Base-by-base conservation (phyloP, 2,797 vertebrate genomes). In the Characodon lateralis region DNA sequence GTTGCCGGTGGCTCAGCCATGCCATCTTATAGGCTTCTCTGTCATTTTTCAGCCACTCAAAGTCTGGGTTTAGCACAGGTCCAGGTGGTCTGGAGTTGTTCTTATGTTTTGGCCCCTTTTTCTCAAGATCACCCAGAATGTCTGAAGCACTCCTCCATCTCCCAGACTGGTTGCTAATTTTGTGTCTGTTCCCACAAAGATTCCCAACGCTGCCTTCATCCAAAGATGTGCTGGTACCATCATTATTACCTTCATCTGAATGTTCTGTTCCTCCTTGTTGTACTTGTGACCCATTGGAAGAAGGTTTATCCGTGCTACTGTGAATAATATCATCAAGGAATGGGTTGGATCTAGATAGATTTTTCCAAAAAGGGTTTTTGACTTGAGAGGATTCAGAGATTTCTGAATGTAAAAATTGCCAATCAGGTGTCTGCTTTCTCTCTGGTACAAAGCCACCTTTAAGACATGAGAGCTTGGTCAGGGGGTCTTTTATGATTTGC, bases 1-100 rank as follows among this genome's bases (percentile, higher is more conserved):
- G 91, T 83, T 99, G 98, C 66, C 97, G 95, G 73, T 98, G 98
- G 92, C 96, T 99, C 88, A 99, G 83, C 98, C 98, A 99, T 80
- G 98, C 98, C 96, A 97, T 96, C 90, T 96, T 99, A 88, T 99
- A 99, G 77, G 98, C 98, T 81, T 99, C 97, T 7, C 97, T 96
- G 79, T 99, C 97, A 77, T 96, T 95, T 72, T 96, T 98, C 73
- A 99, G 91, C 95, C 96, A 96, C 61, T 96, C 95, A 85, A 96
- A 91, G 77, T 98, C 96, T 35, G 96, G 96, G 79, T 92, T 92
- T 77, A 96, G 70, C 79, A 95, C 91, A 9, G 94, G 92, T 46
- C 88, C 93, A 0, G 86, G 88, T 0, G 89, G 89, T 82, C 68
- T 81, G 46, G 83, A 86, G 79, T 84, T 92, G n/a, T 77, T 89